phyloP scores from a whole-genome alignment of 2,113 vertebrate species.

The Rafetus swinhoei region DNA sequence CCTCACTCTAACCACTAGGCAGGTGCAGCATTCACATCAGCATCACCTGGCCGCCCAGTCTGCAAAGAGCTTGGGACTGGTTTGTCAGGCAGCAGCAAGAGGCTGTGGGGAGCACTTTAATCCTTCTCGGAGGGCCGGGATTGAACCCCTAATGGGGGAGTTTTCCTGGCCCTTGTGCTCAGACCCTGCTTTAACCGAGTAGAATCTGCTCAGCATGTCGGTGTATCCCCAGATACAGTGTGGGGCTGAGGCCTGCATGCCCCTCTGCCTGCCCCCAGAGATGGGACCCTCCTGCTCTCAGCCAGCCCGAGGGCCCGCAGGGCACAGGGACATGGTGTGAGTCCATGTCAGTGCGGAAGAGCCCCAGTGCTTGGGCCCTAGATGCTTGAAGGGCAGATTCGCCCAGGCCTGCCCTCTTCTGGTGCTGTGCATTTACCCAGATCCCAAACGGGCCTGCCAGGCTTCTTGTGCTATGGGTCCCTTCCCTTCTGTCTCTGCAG shows the following conservation, averaged over 20 bases:
- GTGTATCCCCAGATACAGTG: not conserved
- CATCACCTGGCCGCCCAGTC: not conserved
- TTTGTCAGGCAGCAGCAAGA: not conserved
- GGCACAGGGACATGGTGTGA: not conserved
- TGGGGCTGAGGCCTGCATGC: not conserved
- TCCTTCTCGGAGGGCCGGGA: rapidly evolving
- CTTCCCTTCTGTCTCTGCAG: not conserved
- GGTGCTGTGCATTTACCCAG: not conserved
- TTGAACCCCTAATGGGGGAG: not conserved
- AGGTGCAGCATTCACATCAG: not conserved
- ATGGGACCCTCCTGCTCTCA: not conserved
- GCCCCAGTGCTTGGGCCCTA: not conserved
- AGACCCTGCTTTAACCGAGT: not conserved
- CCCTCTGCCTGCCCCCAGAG: not conserved
- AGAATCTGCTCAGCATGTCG: not conserved
- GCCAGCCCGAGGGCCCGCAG: not conserved
- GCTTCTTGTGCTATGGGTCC: too few species aligned
- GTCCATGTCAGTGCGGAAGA: not conserved
- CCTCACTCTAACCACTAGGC: not conserved
- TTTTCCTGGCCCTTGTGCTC: not conserved
- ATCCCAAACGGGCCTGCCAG: not conserved
- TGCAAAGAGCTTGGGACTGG: not conserved
- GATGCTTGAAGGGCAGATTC: not conserved
- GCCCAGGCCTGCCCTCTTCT: not conserved
- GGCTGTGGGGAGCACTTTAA: not conserved